Conservation (phyloP, 1,140 invertebrate species). For the Forficula auricularia region DNA sequence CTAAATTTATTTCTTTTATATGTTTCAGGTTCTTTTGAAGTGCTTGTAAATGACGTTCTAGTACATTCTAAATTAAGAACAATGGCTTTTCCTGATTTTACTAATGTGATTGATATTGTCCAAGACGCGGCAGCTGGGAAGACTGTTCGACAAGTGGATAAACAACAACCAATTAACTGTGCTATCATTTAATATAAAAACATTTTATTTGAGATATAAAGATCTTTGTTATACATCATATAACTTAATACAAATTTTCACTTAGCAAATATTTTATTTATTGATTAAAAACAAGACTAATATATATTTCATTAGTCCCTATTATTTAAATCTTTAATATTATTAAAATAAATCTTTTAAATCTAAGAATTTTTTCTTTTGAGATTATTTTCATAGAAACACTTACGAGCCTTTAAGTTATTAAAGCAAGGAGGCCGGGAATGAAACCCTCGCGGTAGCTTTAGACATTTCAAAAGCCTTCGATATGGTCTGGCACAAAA, state of each 20-base stretch:
- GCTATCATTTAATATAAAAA: constrained; percentile 19
- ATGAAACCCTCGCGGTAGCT: too few species aligned
- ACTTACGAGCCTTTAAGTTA: too few species aligned
- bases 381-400: neutral
- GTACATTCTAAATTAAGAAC: constrained; percentile 46
- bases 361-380: neutral
- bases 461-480: too few species aligned
- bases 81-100: constrained; percentile 41
- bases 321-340: neutral
- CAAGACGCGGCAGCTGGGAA: constrained; percentile 30
- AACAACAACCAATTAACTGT: constrained; percentile 37
- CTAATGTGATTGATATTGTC: constrained; percentile 35
- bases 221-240: neutral
- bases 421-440: too few species aligned
- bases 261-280: neutral
- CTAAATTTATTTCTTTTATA: constrained; percentile 12
- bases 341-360: neutral
- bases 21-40: constrained; percentile 44
- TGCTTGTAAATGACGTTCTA: constrained; percentile 36
- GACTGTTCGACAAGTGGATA: constrained; percentile 28
- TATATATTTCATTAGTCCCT: neutral
- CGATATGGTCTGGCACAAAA: too few species aligned
- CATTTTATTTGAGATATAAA: neutral
- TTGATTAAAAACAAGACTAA: neutral
- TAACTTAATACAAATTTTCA: neutral